phyloP scores from a whole-genome alignment of 2,797 vertebrate genomes.

The Phrynocephalus guinanensis region DNA sequence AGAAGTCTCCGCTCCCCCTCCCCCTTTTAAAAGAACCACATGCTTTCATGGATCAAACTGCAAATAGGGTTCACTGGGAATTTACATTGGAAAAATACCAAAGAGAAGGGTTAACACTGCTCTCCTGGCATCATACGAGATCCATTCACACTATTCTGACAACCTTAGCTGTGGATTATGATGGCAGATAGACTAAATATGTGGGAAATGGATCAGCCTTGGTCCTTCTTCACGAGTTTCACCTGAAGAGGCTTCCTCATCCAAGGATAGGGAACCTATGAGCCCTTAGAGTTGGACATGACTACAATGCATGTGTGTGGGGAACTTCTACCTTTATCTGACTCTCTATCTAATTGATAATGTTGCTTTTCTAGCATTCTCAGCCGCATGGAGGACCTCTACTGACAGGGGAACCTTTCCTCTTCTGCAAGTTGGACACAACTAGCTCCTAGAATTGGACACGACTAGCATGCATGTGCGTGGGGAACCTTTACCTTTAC shows the following conservation, averaged over 20 bases:
- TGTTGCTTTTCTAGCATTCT: not conserved
- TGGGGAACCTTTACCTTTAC: too few species aligned
- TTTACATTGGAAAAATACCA: not conserved
- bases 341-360: too few species aligned
- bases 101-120: too few species aligned
- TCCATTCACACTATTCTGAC: not conserved
- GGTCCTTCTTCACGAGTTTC: not conserved
- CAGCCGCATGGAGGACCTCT: not conserved
- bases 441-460: too few species aligned
- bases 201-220: not conserved
- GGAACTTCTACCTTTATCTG: too few species aligned
- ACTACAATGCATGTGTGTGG: too few species aligned
- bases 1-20: too few species aligned
- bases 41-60: not conserved
- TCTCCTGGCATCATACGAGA: too few species aligned
- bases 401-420: not conserved
- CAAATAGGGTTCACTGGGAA: not conserved
- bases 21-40: not conserved
- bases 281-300: too few species aligned
- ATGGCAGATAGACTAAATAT: not conserved
- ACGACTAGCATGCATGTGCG: too few species aligned
- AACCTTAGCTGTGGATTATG: not conserved
- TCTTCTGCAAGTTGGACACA: not conserved
- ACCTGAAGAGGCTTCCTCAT: too few species aligned
- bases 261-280: too few species aligned